Conservation (phyloP, 2,888 invertebrate genomes). For the Meghimatium bilineatum region DNA sequence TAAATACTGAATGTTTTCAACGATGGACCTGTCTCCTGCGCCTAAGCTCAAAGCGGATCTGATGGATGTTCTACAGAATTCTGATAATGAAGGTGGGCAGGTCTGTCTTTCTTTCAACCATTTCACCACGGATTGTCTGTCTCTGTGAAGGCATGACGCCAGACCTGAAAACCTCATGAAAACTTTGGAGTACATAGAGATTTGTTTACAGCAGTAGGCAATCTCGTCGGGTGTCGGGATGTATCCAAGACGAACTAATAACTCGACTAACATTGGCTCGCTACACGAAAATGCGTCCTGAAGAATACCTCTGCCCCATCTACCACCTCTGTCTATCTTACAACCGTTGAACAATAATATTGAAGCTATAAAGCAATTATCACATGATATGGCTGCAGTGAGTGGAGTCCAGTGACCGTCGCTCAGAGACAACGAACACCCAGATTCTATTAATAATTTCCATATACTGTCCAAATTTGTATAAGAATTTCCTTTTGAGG, state of each 20-base stretch:
- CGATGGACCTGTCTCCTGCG: slow-evolving; percentile 63
- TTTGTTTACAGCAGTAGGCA: slow-evolving; percentile 64
- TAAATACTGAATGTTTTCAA: slow-evolving; percentile 60
- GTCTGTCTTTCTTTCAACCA: slow-evolving; percentile 62
- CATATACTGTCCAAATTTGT: slow-evolving; percentile 61
- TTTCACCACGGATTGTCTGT: slow-evolving; percentile 60
- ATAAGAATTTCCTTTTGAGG: slow-evolving; percentile 62
- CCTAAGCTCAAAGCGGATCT: slow-evolving; percentile 62
- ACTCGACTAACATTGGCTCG: slow-evolving; percentile 64
- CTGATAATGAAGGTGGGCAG: slow-evolving; percentile 60
- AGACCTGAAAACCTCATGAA: slow-evolving; percentile 68
- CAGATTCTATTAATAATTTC: slow-evolving; percentile 62
- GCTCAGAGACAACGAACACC: slow-evolving; percentile 63
- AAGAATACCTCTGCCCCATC: slow-evolving; percentile 64
- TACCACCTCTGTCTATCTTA: slow-evolving; percentile 37
- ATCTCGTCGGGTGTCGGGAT: slow-evolving; percentile 65
- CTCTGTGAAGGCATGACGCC: slow-evolving; percentile 57
- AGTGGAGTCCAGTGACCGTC: slow-evolving; percentile 71
- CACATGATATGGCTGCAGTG: slow-evolving; percentile 65
- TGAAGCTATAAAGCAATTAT: slow-evolving; percentile 65
- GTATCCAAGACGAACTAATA: slow-evolving; percentile 67
- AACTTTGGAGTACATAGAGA: slow-evolving; percentile 69
- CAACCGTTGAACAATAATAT: slow-evolving; percentile 68
- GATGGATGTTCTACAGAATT: slow-evolving; percentile 63
- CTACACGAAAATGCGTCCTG: slow-evolving; percentile 70